phyloP scores from a whole-genome alignment of 2,888 invertebrate genomes.

The Cetonia aurata region DNA sequence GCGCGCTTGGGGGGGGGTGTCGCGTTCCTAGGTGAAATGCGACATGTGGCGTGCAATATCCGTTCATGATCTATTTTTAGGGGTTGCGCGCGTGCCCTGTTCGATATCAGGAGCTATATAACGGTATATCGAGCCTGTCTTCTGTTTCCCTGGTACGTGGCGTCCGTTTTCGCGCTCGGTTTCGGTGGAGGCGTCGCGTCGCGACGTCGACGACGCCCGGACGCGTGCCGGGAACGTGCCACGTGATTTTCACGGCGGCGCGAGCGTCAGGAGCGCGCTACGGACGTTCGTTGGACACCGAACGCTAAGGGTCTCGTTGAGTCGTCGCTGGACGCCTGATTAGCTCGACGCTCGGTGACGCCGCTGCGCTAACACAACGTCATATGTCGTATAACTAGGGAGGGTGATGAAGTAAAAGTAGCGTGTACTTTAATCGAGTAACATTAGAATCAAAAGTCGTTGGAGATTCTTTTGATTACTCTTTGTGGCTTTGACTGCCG shows the following conservation, averaged over 20 bases:
- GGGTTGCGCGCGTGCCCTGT: slow-evolving; percentile 56
- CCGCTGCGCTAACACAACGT: too few relatives aligned
- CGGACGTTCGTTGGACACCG: not conserved
- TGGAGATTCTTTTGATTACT: too few relatives aligned
- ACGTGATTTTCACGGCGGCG: slow-evolving; percentile 26
- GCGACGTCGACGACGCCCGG: slow-evolving; percentile 62
- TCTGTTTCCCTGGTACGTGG: slow-evolving; percentile 59
- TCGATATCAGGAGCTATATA: slow-evolving; percentile 44
- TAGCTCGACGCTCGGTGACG: too few relatives aligned
- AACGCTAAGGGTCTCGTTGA: too few relatives aligned
- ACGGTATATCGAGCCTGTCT: slow-evolving; percentile 26
- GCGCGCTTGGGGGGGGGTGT: slow-evolving; percentile 47
- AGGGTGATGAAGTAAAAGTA: not conserved
- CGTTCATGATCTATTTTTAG: slow-evolving; percentile 61
- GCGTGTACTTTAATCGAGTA: too few relatives aligned
- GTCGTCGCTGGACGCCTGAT: not conserved
- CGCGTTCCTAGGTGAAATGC: slow-evolving; percentile 8
- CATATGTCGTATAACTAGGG: not conserved
- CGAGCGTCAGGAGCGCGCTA: not conserved
- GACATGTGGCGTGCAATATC: slow-evolving; percentile 51
- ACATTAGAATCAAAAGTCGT: too few relatives aligned
- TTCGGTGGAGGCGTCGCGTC: slow-evolving; percentile 55
- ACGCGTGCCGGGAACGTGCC: slow-evolving; percentile 39
- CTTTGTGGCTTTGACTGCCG: too few relatives aligned
- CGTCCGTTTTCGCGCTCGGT: slow-evolving; percentile 61